Evolutionary conservation across 1,140 invertebrate species (phyloP).

Genomic region (Aphis craccivora): DNA sequence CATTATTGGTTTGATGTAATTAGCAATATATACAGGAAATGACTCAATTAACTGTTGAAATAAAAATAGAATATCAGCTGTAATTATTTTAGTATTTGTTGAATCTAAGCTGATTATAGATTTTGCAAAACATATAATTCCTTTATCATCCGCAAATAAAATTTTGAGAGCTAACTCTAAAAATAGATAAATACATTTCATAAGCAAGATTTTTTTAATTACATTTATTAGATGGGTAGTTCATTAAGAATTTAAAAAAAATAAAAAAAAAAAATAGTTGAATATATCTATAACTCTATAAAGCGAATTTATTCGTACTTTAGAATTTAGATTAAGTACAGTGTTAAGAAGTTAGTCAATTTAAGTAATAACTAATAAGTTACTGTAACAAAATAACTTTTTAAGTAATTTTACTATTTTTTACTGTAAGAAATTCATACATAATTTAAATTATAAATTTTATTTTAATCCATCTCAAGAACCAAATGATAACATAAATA

Average conservation of each 20-base stretch:
- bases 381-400: too few relatives aligned
- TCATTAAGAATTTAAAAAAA: not conserved
- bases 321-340: not conserved
- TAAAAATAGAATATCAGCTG: conserved; percentile 16
- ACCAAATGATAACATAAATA: not conserved
- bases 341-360: not conserved
- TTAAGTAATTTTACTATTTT: too few relatives aligned
- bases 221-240: not conserved
- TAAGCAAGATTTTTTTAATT: not conserved
- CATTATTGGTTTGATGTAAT: conserved; percentile 1
- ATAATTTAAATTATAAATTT: too few relatives aligned
- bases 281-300: not conserved
- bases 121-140: conserved; percentile 33
- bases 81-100: not conserved
- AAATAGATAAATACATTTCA: not conserved
- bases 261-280: not conserved
- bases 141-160: not conserved
- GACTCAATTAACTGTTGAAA: conserved; percentile 34
- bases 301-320: not conserved
- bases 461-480: too few relatives aligned
- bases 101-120: not conserved
- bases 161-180: conserved; percentile 3
- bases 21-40: not conserved
- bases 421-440: too few relatives aligned
- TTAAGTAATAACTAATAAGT: not conserved